A percentile compares a stretch with the other conserved stretches of the same genome.
Evolutionary conservation across 2,113 vertebrate genomes (phyloP).

Genomic region (Strix aluco): DNA sequence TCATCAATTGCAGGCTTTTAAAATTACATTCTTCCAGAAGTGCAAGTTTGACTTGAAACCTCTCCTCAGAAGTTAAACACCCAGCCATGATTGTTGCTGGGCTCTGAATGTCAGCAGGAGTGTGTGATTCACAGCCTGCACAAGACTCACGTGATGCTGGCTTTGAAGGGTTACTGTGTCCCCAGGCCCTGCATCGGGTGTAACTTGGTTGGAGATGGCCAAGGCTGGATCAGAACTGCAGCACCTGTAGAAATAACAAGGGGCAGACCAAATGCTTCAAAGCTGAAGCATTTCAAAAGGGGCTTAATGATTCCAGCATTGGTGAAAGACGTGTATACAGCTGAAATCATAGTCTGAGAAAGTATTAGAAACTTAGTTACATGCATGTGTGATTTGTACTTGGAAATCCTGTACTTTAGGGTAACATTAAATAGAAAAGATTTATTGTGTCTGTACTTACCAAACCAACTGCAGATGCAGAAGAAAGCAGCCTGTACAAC

Average conservation of each 20-base stretch:
- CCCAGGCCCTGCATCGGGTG: background rate
- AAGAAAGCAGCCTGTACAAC: background rate
- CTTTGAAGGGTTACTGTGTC: background rate
- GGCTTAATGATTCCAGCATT: background rate
- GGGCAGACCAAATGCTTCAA: background rate
- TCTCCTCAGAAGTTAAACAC: background rate
- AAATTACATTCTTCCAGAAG: background rate
- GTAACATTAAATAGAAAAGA: background rate
- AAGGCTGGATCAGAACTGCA: background rate
- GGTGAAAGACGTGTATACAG: background rate
- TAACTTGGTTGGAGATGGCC: background rate
- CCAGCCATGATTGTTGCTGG: fast-evolving
- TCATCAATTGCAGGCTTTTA: background rate
- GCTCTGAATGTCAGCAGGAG: background rate
- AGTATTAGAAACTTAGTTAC: background rate
- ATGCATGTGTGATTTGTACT: background rate
- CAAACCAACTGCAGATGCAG: background rate
- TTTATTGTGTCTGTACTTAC: background rate
- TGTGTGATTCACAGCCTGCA: background rate
- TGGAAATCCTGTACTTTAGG: background rate
- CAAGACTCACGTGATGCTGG: background rate
- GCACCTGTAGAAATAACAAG: background rate
- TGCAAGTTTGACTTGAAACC: background rate
- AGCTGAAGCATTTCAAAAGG: background rate
- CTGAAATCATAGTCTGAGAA: background rate